A percentile compares a stretch with the other conserved stretches of the same genome.
Evolutionary conservation across 2,113 vertebrate species (phyloP).

Genomic region (Epinephelus cyanopodus): DNA sequence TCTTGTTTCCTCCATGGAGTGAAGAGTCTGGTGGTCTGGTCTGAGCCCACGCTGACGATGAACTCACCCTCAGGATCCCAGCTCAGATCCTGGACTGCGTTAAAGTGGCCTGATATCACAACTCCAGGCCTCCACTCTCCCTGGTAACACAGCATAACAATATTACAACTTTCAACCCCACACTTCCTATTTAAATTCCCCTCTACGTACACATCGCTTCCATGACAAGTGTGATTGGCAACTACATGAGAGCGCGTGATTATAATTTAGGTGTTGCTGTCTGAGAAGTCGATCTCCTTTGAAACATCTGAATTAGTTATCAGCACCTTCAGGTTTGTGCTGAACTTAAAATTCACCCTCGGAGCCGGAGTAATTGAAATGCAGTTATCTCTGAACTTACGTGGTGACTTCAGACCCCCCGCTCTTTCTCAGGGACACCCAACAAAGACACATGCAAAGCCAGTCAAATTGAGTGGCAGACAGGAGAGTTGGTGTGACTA

Average conservation of each 20-base stretch:
- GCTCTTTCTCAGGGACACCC: conserved; percentile 24
- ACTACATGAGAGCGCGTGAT: not conserved
- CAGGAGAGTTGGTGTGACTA: conserved; percentile 39
- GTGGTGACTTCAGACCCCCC: conserved; percentile 15
- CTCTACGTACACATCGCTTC: not conserved
- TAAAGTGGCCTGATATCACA: conserved; percentile 95
- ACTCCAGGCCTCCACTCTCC: conserved; percentile 91
- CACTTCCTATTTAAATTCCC: not conserved
- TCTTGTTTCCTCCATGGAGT: conserved; percentile 91
- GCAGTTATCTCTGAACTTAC: conserved; percentile 13
- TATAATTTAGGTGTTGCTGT: conserved; percentile 13
- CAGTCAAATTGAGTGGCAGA: conserved; percentile 54
- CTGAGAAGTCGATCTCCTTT: conserved; percentile 24
- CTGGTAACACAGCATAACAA: conserved; percentile 73
- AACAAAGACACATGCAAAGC: conserved; percentile 31
- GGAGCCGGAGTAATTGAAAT: conserved; percentile 19
- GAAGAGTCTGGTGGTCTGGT: conserved; percentile 96
- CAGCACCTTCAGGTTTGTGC: conserved; percentile 21
- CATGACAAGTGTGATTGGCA: not conserved
- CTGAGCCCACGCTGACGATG: conserved; percentile 92
- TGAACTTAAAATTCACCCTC: conserved; percentile 35
- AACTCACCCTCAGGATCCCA: conserved; percentile 98
- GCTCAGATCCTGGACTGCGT: conserved; percentile 91
- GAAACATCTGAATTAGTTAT: conserved; percentile 31
- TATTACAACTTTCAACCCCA: not conserved